Base-by-base conservation (phyloP, 2,888 invertebrate genomes). In the Agrotis ipsilon region DNA sequence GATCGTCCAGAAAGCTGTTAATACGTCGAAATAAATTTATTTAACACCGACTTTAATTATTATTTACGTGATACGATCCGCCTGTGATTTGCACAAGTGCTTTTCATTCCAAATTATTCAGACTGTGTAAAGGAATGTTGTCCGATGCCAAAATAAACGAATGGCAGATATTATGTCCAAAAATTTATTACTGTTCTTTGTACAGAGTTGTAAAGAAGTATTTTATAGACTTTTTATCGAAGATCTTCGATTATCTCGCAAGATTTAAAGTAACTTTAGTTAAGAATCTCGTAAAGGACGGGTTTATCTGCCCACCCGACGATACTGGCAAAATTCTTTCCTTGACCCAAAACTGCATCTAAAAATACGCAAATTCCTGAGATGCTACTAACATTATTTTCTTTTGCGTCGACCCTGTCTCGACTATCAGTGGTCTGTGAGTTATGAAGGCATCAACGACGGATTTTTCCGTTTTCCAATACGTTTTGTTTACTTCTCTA, bases 401-500 rank as follows among this genome's bases (percentile, higher is more conserved):
- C 58, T 64, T n/a, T n/a, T 72, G 60, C n/a, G 7, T 32, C 27
- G 81, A 52, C 78, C 79, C 59, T 81, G 75, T 72, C 18, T 61
- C n/a, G 24, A 19, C 58, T 64, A 68, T 66, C 61, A 46, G 68
- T 68, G 55, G 66, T 68, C 61, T 57, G 68, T 68, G 58, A 70
- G 45, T 68, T 61, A 69, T 48, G 55, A 24, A 75, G 61, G 63
- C 68, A 62, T 72, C 48, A 70, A 73, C 72, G 67, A 75, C 70
- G 75, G 65, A 72, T 79, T 77, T 83, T 85, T 79, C 79, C 79
- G 70, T 79, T 77, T 71, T 69, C 69, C 70, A 68, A 71, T 71
- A 72, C 71, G 71, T 68, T 77, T 51, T 83, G 77, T 85, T 84
- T 85, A 83, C 78, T 73, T 82, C 64, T 43, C 49, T 18, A 49